phyloP scores from a whole-genome alignment of 2,888 invertebrate genomes.

The Romanomermis culicivorax region DNA sequence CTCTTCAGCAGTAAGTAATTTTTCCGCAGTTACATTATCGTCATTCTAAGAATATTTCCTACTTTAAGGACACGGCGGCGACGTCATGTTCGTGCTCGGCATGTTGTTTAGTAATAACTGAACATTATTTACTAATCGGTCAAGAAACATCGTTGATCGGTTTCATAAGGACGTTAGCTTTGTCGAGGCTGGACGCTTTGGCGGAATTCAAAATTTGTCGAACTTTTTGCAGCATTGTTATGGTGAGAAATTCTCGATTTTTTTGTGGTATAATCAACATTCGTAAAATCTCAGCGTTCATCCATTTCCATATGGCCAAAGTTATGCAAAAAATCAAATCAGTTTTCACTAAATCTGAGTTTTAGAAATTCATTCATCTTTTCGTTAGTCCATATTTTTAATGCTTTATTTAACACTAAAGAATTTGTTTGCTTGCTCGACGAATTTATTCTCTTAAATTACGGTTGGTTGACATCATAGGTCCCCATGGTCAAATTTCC shows the following conservation, averaged over 20 bases:
- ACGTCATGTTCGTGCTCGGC: constrained; percentile 1
- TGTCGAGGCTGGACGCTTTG: background rate
- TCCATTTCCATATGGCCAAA: background rate
- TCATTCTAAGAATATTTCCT: constrained; percentile 3
- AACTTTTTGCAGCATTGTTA: background rate
- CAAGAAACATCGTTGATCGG: constrained; percentile 6
- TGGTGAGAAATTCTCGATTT: background rate
- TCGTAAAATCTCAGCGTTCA: background rate
- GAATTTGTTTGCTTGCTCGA: too few species aligned
- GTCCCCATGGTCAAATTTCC: too few species aligned
- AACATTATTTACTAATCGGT: constrained; percentile 3
- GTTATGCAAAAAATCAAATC: background rate
- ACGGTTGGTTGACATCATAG: too few species aligned
- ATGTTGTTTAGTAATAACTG: constrained; percentile 4
- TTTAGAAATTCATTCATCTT: too few species aligned
- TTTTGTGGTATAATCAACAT: too few species aligned
- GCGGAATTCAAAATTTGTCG: background rate
- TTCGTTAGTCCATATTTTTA: background rate
- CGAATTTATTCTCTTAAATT: too few species aligned
- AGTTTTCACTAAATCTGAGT: background rate
- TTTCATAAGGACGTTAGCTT: constrained; percentile 6
- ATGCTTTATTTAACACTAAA: background rate
- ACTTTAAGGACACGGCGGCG: background rate
- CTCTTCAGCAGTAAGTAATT: constrained; percentile 7
- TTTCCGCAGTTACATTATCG: background rate